These are phyloP conservation scores for Heliconius ismenius DNA, from an alignment of 2,888 invertebrate genomes.

Conservation along the genomic window DNA sequence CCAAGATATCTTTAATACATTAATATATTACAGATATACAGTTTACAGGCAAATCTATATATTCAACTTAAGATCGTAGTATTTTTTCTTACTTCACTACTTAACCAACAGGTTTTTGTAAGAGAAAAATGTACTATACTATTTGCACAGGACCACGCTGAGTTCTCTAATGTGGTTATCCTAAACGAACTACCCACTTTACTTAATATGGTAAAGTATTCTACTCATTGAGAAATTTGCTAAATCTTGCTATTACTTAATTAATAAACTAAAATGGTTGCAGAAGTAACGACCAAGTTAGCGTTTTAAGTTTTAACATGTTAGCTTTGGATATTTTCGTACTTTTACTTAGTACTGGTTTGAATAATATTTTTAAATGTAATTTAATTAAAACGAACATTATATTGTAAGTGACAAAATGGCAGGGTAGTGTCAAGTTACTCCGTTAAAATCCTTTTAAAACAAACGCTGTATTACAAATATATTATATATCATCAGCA, in stretches of 20 bases:
- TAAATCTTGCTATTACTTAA: conserved; percentile 1
- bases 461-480: too few relatives aligned
- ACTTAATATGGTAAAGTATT: conserved; percentile 14
- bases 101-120: neutral
- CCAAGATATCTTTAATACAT: neutral
- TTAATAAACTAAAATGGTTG: neutral
- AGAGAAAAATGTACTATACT: neutral
- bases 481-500: too few relatives aligned
- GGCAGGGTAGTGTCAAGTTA: too few relatives aligned
- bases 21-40: neutral
- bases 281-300: neutral
- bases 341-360: neutral
- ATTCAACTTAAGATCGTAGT: neutral
- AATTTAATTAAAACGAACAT: too few relatives aligned
- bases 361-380: neutral
- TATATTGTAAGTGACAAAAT: too few relatives aligned
- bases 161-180: neutral
- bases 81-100: neutral
- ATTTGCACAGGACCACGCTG: neutral
- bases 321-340: neutral
- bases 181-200: neutral
- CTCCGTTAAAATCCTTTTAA: too few relatives aligned
- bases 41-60: neutral
- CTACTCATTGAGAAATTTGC: neutral
- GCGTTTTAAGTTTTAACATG: neutral